Evolutionary conservation across 2,113 vertebrate species (phyloP).

Genomic region (Salvelinus alpinus): DNA sequence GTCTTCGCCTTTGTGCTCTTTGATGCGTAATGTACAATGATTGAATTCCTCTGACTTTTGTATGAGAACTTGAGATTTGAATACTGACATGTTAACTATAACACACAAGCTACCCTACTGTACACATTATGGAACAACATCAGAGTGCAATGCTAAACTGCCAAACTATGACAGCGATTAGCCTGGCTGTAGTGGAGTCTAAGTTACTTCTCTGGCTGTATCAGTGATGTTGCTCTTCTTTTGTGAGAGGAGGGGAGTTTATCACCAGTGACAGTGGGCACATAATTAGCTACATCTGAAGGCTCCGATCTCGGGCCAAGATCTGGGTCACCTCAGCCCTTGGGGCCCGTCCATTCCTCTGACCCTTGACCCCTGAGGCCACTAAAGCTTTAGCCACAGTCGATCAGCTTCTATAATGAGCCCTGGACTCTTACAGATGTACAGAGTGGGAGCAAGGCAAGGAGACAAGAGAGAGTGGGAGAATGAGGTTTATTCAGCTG

Average conservation of each 20-base stretch:
- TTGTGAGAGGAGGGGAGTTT: neutral
- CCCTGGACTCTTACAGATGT: neutral
- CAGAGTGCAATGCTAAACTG: too few species aligned
- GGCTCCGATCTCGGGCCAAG: neutral
- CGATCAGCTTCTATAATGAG: conserved; percentile 1
- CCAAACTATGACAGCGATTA: too few species aligned
- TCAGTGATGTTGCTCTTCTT: neutral
- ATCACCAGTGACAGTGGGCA: conserved; percentile 2
- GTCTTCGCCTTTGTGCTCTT: too few species aligned
- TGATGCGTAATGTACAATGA: too few species aligned
- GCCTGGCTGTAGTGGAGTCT: too few species aligned
- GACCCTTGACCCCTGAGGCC: neutral
- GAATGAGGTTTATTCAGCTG: neutral
- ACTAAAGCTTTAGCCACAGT: neutral
- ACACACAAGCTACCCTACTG: too few species aligned
- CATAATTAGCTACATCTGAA: neutral
- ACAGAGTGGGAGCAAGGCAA: neutral
- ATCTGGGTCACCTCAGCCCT: neutral
- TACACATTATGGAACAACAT: too few species aligned
- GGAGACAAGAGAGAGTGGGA: neutral
- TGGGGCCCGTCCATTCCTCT: neutral
- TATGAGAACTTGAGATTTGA: too few species aligned
- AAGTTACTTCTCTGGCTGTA: neutral
- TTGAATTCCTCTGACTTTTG: too few species aligned
- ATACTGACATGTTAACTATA: too few species aligned